A percentile compares a stretch with the other conserved stretches of the same genome.
phyloP scores from a whole-genome alignment of 1,140 invertebrate species.

The Neuroterus valhalla region DNA sequence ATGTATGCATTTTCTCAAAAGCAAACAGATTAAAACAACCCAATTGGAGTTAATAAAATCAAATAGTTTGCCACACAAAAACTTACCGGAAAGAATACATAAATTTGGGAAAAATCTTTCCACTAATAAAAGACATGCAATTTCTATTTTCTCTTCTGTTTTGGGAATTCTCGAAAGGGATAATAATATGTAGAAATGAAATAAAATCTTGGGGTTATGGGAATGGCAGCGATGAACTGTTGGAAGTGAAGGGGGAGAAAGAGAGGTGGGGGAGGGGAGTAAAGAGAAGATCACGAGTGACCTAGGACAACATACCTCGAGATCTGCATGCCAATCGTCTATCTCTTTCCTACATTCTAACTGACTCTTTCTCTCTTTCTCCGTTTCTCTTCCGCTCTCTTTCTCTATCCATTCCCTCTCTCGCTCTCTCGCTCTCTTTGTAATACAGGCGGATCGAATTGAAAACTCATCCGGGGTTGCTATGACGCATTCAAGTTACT shows the following conservation, averaged over 20 bases:
- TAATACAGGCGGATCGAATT: conserved; percentile 20
- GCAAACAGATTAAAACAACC: no score
- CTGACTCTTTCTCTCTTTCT: conserved; percentile 41
- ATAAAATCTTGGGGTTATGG: conserved; percentile 17
- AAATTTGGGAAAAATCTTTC: no score
- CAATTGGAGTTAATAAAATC: no score
- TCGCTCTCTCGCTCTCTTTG: not conserved
- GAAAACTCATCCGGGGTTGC: conserved; percentile 22
- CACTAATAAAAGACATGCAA: no score
- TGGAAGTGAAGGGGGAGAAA: not conserved
- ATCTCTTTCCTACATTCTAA: conserved; percentile 39
- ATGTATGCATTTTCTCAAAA: no score
- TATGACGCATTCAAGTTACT: conserved; percentile 11
- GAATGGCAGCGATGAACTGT: conserved; percentile 20
- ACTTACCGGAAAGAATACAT: no score
- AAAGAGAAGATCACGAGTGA: conserved; percentile 68
- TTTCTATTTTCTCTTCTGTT: no score
- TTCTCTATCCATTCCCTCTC: conserved; percentile 22
- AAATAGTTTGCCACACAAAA: no score
- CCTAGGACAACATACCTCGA: conserved; percentile 74
- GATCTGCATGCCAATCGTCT: conserved; percentile 70
- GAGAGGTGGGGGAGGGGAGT: conserved; percentile 42
- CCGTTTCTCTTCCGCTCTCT: conserved; percentile 5
- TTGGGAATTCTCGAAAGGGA: not conserved
- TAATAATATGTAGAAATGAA: conserved; percentile 7